Base-by-base conservation (phyloP, 1,140 invertebrate genomes). In the Stegodyphus dumicola region DNA sequence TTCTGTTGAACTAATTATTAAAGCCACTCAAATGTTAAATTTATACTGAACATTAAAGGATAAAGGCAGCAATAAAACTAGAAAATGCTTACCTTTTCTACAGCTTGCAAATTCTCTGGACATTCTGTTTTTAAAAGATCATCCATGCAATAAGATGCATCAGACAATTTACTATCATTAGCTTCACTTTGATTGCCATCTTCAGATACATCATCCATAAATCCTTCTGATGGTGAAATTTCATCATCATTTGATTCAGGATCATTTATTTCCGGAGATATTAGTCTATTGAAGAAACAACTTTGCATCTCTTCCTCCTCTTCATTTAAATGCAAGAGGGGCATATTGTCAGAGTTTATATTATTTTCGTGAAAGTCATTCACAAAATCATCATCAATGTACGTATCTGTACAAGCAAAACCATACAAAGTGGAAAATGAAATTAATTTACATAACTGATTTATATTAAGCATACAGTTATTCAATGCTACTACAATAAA, bases 81-180 rank as follows among this genome's bases (percentile, higher is more conserved):
- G 9, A 71, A 71, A 49, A n/a, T n/a, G 49, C 33, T 2, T 76
- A 76, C 74, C 18, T 76, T 76, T 76, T 76, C 74, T 56, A 56
- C n/a, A 56, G 74, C 13, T 76, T 76, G 52, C n/a, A 76, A 76
- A 76, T 60, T 76, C 17, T 54, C 74, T 6, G 74, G 74, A 76
- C 74, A 76, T 7, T 76, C 54, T 5, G 74, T 17, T 56, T 15
- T 52, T 15, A 76, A 17, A 49, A 74, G 10, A 76, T 76, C 74
- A 51, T 76, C 74, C 18, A 56, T n/a, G 48, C 17, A 18, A 76
- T 56, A 18, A 60, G 17, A 56, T 51, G 52, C n/a, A 17, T 60
- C 70, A 49, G 7, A 33, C 7, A 48, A 13, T 71, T 71, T 71
- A 71, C 7, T 17, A 18, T 48, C 52, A 76, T 33, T 33, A 56